A percentile compares a stretch with the other conserved stretches of the same genome.
Evolutionary conservation across 2,113 vertebrate species (phyloP).

Genomic region (Jacana jacana): DNA sequence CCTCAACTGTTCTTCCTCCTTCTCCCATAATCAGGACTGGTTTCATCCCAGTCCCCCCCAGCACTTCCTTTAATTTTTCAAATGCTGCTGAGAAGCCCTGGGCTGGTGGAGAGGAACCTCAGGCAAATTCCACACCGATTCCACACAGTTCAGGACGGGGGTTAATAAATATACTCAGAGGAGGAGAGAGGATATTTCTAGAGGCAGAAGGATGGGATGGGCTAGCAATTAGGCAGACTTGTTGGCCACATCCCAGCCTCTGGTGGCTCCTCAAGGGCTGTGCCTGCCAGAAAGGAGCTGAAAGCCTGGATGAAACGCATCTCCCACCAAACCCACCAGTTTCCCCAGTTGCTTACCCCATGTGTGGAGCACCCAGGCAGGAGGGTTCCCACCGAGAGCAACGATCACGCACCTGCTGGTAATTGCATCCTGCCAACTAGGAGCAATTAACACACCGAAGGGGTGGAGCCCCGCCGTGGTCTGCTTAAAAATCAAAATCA

Average conservation of each 20-base stretch:
- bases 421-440: not conserved
- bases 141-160: not conserved
- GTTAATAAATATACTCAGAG: not conserved
- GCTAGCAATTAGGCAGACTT: not conserved
- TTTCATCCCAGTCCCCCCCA: not conserved
- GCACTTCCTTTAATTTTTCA: not conserved
- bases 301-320: not conserved
- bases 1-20: not conserved
- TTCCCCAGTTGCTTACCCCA: not conserved
- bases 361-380: not conserved
- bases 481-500: not conserved
- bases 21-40: not conserved
- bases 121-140: conserved; percentile 24
- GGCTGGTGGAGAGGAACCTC: not conserved
- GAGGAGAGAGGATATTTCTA: not conserved
- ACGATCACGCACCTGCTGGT: not conserved
- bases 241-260: not conserved
- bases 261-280: not conserved
- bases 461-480: not conserved
- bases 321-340: not conserved
- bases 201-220: not conserved
- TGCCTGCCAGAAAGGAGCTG: not conserved
- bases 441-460: not conserved
- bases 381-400: not conserved
- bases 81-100: not conserved